Evolutionary conservation across 2,888 invertebrate species (phyloP).

Genomic region (Megaustenia siamemsis): DNA sequence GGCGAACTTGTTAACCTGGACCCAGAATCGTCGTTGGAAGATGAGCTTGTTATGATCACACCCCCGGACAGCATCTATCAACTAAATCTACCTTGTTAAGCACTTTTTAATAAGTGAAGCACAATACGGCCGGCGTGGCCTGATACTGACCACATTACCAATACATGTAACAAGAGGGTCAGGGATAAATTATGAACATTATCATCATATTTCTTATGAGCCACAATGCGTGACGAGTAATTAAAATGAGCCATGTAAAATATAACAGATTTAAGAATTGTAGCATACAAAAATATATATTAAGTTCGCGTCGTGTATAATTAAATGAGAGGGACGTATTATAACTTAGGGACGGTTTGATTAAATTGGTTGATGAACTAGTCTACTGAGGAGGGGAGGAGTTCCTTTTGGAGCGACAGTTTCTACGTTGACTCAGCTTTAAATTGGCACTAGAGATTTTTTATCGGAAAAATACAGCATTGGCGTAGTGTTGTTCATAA

Average conservation of each 20-base stretch:
- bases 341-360: too few relatives aligned
- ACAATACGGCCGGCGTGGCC: neutral
- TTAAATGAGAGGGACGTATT: too few relatives aligned
- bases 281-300: too few relatives aligned
- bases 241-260: neutral
- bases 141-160: neutral
- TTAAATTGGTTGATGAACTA: too few relatives aligned
- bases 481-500: too few relatives aligned
- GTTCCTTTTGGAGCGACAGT: too few relatives aligned
- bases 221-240: neutral
- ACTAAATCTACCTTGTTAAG: slow-evolving; percentile 27
- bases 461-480: too few relatives aligned
- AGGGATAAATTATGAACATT: neutral
- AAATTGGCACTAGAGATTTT: too few relatives aligned
- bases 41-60: slow-evolving; percentile 60
- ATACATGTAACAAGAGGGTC: neutral
- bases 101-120: neutral
- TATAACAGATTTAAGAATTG: too few relatives aligned
- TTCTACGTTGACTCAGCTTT: too few relatives aligned
- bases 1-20: slow-evolving; percentile 64
- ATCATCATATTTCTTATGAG: neutral
- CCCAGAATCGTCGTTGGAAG: slow-evolving; percentile 58
- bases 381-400: too few relatives aligned
- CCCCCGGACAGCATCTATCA: slow-evolving; percentile 55
- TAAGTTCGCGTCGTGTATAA: too few relatives aligned